phyloP scores from a whole-genome alignment of 2,113 vertebrate species.

The Piprites chloris region DNA sequence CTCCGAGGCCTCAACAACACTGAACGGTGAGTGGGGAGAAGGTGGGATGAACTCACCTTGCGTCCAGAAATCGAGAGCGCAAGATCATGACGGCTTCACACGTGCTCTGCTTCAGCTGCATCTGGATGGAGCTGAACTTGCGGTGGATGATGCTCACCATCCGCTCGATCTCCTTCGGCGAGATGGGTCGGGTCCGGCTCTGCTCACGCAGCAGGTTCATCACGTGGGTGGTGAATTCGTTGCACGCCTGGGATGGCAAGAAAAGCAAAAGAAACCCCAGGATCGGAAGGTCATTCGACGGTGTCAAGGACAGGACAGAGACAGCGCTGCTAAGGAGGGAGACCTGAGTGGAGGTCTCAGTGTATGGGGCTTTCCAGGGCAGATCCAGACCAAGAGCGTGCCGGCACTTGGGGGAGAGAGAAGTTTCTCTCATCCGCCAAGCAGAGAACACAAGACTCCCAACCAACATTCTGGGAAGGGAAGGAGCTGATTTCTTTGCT shows the following conservation, averaged over 20 bases:
- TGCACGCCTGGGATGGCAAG: conserved; percentile 84
- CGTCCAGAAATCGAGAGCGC: conserved; percentile 95
- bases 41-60: conserved; percentile 74
- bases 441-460: background rate
- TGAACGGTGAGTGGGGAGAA: fast-evolving
- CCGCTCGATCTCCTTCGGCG: conserved; percentile 96
- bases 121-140: conserved; percentile 99
- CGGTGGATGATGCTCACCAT: conserved; percentile 99
- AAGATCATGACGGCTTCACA: conserved; percentile 99
- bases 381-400: background rate
- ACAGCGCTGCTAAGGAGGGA: background rate
- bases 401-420: background rate
- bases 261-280: conserved; percentile 53
- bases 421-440: background rate
- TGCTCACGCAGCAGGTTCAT: conserved; percentile 98
- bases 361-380: background rate
- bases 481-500: background rate
- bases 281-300: background rate
- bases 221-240: conserved; percentile 98
- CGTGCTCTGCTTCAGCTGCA: conserved; percentile 98
- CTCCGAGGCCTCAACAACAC: background rate
- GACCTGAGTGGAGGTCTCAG: fast-evolving
- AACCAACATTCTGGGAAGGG: background rate
- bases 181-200: conserved; percentile 94
- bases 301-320: background rate